Conservation (phyloP, 1,140 invertebrate genomes). For the Coelopa frigida region DNA sequence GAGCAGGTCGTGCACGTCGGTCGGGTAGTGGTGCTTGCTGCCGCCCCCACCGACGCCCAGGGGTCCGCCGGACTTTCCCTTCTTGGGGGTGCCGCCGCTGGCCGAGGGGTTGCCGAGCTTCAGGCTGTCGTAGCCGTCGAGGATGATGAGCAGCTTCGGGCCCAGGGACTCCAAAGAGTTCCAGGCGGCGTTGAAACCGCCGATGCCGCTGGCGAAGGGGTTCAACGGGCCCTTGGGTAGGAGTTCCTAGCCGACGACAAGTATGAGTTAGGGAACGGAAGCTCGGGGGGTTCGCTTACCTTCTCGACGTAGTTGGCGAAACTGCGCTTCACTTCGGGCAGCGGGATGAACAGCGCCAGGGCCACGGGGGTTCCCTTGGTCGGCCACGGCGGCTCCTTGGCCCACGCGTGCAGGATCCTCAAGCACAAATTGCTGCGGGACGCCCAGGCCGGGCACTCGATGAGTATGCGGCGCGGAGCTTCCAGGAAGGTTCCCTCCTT, state of each 20-base stretch:
- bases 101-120: constrained; percentile 4
- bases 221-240: constrained; percentile 24
- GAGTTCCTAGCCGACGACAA: constrained; percentile 37
- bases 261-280: not conserved
- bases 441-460: constrained; percentile 50
- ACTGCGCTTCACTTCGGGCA: constrained; percentile 47
- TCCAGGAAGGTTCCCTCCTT: constrained; percentile 46
- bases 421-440: constrained; percentile 50
- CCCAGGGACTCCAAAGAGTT: constrained; percentile 46
- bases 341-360: constrained; percentile 49
- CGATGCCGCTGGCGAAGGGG: constrained; percentile 15
- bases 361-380: constrained; percentile 34
- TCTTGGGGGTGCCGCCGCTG: not conserved
- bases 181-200: constrained; percentile 27
- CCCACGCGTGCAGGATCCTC: constrained; percentile 51
- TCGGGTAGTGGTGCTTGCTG: constrained; percentile 41
- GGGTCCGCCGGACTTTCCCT: not conserved
- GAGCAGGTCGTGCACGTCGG: constrained; percentile 49
- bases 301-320: constrained; percentile 16
- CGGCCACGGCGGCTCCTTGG: constrained; percentile 43
- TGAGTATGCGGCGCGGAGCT: constrained; percentile 45
- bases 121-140: constrained; percentile 51
- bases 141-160: constrained; percentile 49
- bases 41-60: constrained; percentile 14
- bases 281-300: constrained; percentile 6